phyloP scores from a whole-genome alignment of 2,888 invertebrate genomes.

The Acrobasis consociella region DNA sequence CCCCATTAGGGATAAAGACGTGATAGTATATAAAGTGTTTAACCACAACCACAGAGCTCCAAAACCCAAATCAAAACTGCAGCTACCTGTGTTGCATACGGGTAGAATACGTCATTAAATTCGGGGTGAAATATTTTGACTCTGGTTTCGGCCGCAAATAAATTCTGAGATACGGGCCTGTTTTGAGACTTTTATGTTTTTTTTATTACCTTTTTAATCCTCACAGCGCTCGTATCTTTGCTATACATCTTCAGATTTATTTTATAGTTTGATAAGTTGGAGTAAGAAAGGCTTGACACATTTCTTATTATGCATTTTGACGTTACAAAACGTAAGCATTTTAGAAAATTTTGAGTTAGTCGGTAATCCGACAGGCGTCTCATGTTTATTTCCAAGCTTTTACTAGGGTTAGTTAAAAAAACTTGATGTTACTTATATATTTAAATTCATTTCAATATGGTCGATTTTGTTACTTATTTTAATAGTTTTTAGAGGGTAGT shows the following conservation, averaged over 20 bases:
- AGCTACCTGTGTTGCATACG: conserved; percentile 25
- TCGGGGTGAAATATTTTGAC: conserved; percentile 36
- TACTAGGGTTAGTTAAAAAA: no score
- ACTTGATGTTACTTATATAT: no score
- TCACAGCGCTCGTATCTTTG: conserved; percentile 1
- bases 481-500: no score
- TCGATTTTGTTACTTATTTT: no score
- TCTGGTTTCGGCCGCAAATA: conserved; percentile 44
- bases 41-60: not conserved
- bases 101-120: conserved; percentile 24
- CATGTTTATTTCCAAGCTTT: no score
- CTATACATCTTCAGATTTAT: conserved; percentile 23
- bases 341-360: no score
- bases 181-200: conserved; percentile 9
- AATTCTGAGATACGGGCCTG: conserved; percentile 43
- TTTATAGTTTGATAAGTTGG: conserved; percentile 5
- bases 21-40: not conserved
- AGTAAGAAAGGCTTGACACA: not conserved
- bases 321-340: not conserved
- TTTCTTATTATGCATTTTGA: not conserved
- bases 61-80: conserved; percentile 16
- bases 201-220: conserved; percentile 15
- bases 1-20: no score
- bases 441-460: no score
- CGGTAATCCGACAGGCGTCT: no score